Evolutionary conservation across 92 coral and sea anemone species (phyloP), one percentile per base, ranked within the genome.

Genomic region (Porites evermanni): DNA sequence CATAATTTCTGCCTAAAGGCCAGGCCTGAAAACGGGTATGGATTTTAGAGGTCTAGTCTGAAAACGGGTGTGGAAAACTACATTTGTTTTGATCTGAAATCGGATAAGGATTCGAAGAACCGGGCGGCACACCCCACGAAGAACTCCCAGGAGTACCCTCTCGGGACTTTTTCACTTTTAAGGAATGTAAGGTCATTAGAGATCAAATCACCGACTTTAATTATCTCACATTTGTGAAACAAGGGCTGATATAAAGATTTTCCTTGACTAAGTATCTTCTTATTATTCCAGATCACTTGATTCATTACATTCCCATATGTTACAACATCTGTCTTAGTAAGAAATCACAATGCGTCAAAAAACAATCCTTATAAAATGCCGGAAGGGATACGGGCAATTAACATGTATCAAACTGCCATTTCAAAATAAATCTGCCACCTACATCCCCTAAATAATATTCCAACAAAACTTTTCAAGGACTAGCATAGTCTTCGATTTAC

Each of bases 391-490:
- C 32, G 32, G 32, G 32, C 32, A 29, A 29, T 2, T 29, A 29
- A 29, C 32, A 29, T 29, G 65, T 60, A 50, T 76, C 86, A 90
- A 63, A 90, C 63, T 80, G 70, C 73, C 89, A 90, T 63, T 82
- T 60, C 75, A 85, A 59, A 50, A 90, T 60, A 53, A 79, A 79
- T 32, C 72, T 69, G 0, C 87, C 89, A 16, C 89, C 93, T 12
- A 71, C 84, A 23, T 79, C 80, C 53, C 68, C 75, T 26, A 89
- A 82, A 73, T 79, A 85, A 69, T 61, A 61, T 50, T 75, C 79
- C 19, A 89, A 52, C 50, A 78, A 52, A 47, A 54, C 61, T 71
- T 74, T 89, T 89, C 93, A 85, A 60, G 84, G 77, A 65, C 78
- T 64, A 19, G 12, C 75, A 32, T 70, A 76, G 47, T 70, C 72